phyloP scores from a whole-genome alignment of 1,140 invertebrate species.

The Tetramorium simillimum region DNA sequence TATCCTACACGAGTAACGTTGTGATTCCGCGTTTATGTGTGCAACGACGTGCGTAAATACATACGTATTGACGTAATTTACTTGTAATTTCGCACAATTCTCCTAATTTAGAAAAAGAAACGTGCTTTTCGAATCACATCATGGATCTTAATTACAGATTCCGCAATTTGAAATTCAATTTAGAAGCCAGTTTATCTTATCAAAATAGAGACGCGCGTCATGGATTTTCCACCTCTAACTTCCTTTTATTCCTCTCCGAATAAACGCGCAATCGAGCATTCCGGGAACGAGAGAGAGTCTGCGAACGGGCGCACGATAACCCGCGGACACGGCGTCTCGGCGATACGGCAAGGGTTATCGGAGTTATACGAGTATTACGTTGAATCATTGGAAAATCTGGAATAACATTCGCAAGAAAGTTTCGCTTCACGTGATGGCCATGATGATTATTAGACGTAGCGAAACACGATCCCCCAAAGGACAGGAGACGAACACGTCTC shows the following conservation, averaged over 20 bases:
- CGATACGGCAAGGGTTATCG: slow-evolving; percentile 5
- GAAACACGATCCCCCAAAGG: neutral
- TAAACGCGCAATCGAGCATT: neutral
- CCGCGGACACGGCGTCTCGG: neutral
- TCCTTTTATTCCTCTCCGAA: neutral
- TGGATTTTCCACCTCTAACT: neutral
- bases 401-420: neutral
- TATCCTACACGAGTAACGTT: neutral
- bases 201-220: neutral
- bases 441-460: neutral
- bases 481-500: neutral
- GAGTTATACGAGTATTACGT: slow-evolving; percentile 12
- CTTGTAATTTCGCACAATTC: neutral
- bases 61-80: neutral
- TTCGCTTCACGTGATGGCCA: neutral
- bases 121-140: neutral
- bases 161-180: neutral
- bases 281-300: neutral
- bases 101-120: neutral
- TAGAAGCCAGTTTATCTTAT: neutral
- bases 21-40: neutral
- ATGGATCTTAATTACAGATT: neutral
- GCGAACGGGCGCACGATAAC: neutral
- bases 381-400: slow-evolving; percentile 17
- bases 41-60: neutral